Conservation (phyloP, 2,113 vertebrate genomes). For the Cariama cristata region DNA sequence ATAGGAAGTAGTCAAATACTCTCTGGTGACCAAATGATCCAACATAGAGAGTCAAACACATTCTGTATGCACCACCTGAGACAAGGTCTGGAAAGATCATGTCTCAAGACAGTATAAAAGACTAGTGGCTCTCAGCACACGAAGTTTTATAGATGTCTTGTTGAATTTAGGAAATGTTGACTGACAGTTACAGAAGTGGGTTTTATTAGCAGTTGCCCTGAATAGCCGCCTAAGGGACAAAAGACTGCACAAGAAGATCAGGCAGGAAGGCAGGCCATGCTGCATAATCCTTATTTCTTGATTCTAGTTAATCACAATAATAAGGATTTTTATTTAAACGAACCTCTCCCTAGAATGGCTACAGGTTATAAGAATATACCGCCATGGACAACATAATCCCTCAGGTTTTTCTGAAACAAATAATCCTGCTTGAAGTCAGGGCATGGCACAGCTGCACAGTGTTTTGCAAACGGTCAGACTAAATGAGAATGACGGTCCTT, state of each 20-base stretch:
- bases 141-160: background rate
- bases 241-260: background rate
- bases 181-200: background rate
- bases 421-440: background rate
- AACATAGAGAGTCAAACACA: background rate
- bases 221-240: background rate
- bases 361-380: background rate
- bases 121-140: background rate
- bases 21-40: background rate
- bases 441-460: background rate
- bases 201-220: background rate
- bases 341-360: background rate
- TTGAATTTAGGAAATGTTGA: background rate
- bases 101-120: background rate
- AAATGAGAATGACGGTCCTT: background rate
- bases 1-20: background rate
- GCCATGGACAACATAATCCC: background rate
- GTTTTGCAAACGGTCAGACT: background rate
- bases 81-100: background rate
- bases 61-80: background rate
- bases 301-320: background rate
- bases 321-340: accelerated
- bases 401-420: background rate
- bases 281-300: background rate
- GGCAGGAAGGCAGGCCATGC: background rate